These are phyloP conservation scores for Octomys mimax DNA, from an alignment of 2,797 vertebrate species.

Conservation along the genomic window DNA sequence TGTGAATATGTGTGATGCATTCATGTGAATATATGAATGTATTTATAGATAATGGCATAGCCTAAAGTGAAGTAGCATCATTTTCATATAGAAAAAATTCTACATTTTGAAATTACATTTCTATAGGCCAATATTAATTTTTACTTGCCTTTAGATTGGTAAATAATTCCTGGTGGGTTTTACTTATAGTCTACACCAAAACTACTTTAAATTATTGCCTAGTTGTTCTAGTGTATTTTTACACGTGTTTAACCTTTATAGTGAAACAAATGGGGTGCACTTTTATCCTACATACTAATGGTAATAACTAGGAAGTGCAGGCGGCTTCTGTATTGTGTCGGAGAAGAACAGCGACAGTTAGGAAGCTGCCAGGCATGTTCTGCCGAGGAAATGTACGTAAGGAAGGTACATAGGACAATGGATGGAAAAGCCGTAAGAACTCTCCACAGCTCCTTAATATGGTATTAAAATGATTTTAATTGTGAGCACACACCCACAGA, in stretches of 20 bases:
- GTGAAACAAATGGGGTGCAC: slow-evolving; percentile 77
- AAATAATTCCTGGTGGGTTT: slow-evolving; percentile 1
- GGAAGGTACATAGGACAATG: slow-evolving; percentile 83
- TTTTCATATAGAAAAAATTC: slow-evolving; percentile 40
- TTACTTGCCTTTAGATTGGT: slow-evolving; percentile 39
- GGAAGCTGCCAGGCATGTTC: slow-evolving; percentile 86
- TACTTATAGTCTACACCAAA: background rate
- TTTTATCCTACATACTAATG: slow-evolving; percentile 83
- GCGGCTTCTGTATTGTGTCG: slow-evolving; percentile 78
- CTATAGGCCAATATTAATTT: slow-evolving; percentile 52
- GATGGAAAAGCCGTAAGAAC: slow-evolving; percentile 83
- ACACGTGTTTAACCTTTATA: slow-evolving; percentile 55
- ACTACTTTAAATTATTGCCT: slow-evolving; percentile 48
- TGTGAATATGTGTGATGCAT: background rate
- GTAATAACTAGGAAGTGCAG: slow-evolving; percentile 85
- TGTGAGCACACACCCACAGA: slow-evolving; percentile 86
- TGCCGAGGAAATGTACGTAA: slow-evolving; percentile 86
- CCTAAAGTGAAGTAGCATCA: background rate
- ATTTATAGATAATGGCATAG: background rate
- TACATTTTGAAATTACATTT: slow-evolving; percentile 7
- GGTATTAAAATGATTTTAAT: slow-evolving; percentile 87
- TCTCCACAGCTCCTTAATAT: slow-evolving; percentile 78
- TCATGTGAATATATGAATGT: background rate
- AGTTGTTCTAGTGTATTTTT: slow-evolving; percentile 41
- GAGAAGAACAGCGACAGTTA: slow-evolving; percentile 86